These are phyloP conservation scores for Oophaga sylvatica DNA, from an alignment of 2,797 vertebrate genomes.

Conservation along the genomic window DNA sequence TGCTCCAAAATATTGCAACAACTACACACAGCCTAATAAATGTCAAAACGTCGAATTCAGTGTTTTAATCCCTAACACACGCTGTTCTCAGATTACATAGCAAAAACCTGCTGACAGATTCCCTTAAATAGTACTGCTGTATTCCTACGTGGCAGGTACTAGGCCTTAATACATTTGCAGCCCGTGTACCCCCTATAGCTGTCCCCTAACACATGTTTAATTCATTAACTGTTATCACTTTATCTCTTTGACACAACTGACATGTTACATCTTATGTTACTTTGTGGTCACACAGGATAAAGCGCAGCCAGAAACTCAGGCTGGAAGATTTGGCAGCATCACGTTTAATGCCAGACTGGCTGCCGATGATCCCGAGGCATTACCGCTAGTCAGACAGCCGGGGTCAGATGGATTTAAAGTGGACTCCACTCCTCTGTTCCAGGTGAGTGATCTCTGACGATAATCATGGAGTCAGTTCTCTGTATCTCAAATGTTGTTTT, in stretches of 20 bases:
- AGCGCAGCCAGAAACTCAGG: slow-evolving; percentile 92
- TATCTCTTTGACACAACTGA: neutral
- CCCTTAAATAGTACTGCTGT: too few species aligned
- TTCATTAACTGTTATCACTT: neutral
- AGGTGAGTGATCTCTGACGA: slow-evolving; percentile 72
- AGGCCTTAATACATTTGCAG: too few species aligned
- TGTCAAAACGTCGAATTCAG: too few species aligned
- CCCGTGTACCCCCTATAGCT: too few species aligned
- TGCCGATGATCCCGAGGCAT: slow-evolving; percentile 85
- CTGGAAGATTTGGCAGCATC: slow-evolving; percentile 81
- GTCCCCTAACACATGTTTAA: too few species aligned
- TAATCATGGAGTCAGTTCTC: neutral
- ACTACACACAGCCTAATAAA: too few species aligned
- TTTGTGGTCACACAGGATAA: slow-evolving; percentile 80
- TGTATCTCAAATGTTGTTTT: slow-evolving; percentile 6
- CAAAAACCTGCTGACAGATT: too few species aligned
- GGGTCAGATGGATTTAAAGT: slow-evolving; percentile 93
- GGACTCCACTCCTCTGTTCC: slow-evolving; percentile 90
- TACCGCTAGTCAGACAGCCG: slow-evolving; percentile 85
- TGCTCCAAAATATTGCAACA: too few species aligned
- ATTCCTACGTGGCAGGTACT: too few species aligned
- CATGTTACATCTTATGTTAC: neutral
- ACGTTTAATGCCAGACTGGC: slow-evolving; percentile 87
- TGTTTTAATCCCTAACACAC: too few species aligned
- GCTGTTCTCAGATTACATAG: too few species aligned